Evolutionary conservation across 1,140 invertebrate species (phyloP), one percentile per base, ranked within the genome.

Genomic region (Diprion similis): DNA sequence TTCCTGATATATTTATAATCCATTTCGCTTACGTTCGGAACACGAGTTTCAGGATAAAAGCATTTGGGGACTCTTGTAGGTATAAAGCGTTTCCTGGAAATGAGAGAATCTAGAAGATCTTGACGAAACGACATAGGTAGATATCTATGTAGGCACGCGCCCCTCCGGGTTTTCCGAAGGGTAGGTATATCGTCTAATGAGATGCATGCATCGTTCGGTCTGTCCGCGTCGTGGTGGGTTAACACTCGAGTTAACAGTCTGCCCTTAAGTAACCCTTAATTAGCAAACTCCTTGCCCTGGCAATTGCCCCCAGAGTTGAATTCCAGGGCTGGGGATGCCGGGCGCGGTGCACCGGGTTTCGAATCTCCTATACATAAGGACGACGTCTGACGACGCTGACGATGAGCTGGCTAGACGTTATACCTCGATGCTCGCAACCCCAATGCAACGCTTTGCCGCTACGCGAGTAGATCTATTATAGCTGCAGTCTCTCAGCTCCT

Each of bases 241-340:
- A 59, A 59, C 51, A 59, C 78, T 76, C 72, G 70, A 69, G 70
- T 73, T 78, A 74, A 75, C 78, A 73, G 74, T 68, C 24, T 71
- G 72, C 73, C 77, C 73, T 69, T 78, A 77, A 82, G 77, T 79
- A 81, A 80, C 78, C 80, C 79, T 83, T 82, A 83, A 83, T 85
- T 84, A 82, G 80, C 80, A 78, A 81, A 81, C 71, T 75, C 77
- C 79, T 59, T 80, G 79, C 79, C 80, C 75, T 75, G 66, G 68
- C 77, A 77, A 80, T 80, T 80, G 70, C 77, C 76, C 73, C 51
- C 8, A 3, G 51, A 75, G 70, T 68, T 77, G 65, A 66, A 78
- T 79, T 79, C 72, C 75, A n/a, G 69, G 68, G 72, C 69, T 72
- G 64, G 78, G 64, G 78, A 78, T 81, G 78, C 77, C 78, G 45